phyloP scores from a whole-genome alignment of 1,140 invertebrate species.

The Archivesica marissinica region DNA sequence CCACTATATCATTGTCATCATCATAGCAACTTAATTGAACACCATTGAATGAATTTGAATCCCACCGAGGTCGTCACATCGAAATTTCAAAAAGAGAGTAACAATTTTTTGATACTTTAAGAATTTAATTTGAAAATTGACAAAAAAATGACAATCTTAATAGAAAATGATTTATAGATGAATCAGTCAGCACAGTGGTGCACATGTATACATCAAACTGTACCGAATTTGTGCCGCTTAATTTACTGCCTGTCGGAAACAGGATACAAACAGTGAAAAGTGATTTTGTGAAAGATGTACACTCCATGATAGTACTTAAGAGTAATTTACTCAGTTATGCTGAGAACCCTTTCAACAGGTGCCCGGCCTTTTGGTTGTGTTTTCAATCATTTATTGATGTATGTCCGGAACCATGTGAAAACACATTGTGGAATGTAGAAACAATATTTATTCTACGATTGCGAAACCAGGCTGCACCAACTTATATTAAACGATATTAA shows the following conservation, averaged over 20 bases:
- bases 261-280: background rate
- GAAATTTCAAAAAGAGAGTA: conserved; percentile 15
- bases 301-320: background rate
- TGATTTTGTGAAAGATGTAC: background rate
- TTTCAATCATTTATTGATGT: no score
- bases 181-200: background rate
- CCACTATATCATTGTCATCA: conserved; percentile 27
- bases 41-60: conserved; percentile 12
- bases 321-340: conserved; percentile 30
- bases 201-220: conserved; percentile 11
- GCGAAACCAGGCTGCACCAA: no score
- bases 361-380: background rate
- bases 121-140: conserved; percentile 9
- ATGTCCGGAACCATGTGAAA: no score
- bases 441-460: no score
- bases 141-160: conserved; percentile 4
- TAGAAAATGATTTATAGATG: conserved; percentile 7
- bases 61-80: background rate
- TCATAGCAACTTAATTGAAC: conserved; percentile 12
- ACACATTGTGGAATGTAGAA: no score
- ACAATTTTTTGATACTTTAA: conserved; percentile 16
- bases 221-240: conserved; percentile 29
- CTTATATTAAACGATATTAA: no score
- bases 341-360: background rate
- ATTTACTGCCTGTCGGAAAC: background rate